These are phyloP conservation scores for Bombus breviceps DNA, from an alignment of 1,140 invertebrate species.

Conservation along the genomic window DNA sequence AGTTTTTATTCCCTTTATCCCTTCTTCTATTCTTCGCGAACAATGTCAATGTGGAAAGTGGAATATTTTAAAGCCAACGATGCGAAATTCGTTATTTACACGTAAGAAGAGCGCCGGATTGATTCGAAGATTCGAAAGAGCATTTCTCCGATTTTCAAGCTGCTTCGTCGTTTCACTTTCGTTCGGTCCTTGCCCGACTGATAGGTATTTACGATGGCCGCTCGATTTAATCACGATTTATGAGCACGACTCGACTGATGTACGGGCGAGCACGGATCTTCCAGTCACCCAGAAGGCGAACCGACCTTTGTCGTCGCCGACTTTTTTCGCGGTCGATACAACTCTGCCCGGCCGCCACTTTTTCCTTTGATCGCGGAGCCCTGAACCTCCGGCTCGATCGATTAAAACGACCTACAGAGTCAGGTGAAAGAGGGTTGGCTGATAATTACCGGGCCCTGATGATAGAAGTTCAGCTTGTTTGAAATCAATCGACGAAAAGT, in stretches of 20 bases:
- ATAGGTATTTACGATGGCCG: conserved; percentile 51
- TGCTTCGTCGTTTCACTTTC: not conserved
- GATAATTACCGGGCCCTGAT: not conserved
- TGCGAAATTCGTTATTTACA: too few species aligned
- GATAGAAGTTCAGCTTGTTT: not conserved
- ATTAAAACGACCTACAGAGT: not conserved
- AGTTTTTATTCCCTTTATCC: not conserved
- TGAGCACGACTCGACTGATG: conserved; percentile 54
- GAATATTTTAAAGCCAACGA: not conserved
- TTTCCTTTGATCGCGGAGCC: conserved; percentile 51
- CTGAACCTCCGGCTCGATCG: not conserved
- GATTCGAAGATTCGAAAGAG: not conserved
- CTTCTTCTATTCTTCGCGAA: not conserved
- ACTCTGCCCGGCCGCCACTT: not conserved
- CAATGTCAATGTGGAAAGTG: not conserved
- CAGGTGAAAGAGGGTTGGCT: not conserved
- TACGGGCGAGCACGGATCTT: conserved; percentile 43
- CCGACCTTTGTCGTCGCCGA: conserved; percentile 30
- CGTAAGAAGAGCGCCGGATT: not conserved
- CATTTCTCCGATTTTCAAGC: not conserved
- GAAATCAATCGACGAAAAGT: not conserved
- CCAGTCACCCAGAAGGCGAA: conserved; percentile 49
- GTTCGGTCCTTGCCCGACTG: not conserved
- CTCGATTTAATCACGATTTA: conserved; percentile 65
- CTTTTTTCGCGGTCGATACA: conserved; percentile 29